Evolutionary conservation across 2,888 invertebrate species (phyloP), one percentile per base, ranked within the genome.

Genomic region (Unio delphinus): DNA sequence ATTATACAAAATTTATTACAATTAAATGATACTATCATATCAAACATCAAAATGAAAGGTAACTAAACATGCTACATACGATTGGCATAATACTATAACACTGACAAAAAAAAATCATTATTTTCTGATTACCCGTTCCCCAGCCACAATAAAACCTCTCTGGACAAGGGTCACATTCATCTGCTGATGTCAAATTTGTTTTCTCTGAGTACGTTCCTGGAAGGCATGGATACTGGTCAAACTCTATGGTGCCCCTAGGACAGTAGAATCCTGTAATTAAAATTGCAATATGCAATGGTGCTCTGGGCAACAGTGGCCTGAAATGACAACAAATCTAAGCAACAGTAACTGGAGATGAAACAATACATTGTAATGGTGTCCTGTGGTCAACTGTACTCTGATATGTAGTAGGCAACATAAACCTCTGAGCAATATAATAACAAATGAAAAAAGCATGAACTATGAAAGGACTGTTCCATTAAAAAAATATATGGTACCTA

Each of bases 81-180:
- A 61, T 28, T 30, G 30, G 26, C 55, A 55, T 55, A n/a, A 55
- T 55, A n/a, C 7, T 26, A 5, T 55, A 58, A 45, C 7, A 55
- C 30, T 57, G 20, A 59, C 20, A 15, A 28, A 59, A 34, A 34
- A 15, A 34, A 54, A 4, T 63, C 18, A 54, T 64, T 28, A 59
- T 7, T 54, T 34, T 63, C 20, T 26, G 55, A 55, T 62, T 70
- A 85, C 86, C 82, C 66, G 86, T 86, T 23, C 81, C 87, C 80
- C 80, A 86, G 61, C 70, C 75, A 72, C 89, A 89, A 74, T 84
- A 86, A 63, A 83, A 77, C 8, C 88, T 86, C 8, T 67, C 64
- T 8, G 89, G 89, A 78, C 89, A 89, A 0, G 86, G 76, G 26
- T 82, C 82, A 77, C 89, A 89, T 65, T 89, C 86, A 30, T 86